Percentiles rank a stretch among this genome's conserved stretches.
These are phyloP conservation scores for Cettia cetti DNA, from an alignment of 2,113 vertebrate species.

Conservation along the genomic window DNA sequence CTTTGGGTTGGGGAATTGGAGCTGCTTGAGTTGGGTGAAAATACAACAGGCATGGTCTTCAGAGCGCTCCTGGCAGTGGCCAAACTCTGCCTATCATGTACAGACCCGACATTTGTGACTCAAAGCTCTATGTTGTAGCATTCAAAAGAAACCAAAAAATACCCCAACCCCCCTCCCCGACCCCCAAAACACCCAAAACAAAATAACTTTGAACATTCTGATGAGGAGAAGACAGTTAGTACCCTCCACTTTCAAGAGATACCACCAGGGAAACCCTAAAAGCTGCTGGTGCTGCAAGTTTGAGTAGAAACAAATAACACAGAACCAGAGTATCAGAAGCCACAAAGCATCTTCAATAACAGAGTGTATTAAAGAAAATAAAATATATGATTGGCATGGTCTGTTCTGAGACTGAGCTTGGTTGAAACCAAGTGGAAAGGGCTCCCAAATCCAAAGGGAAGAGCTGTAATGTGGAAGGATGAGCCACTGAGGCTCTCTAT, in stretches of 20 bases:
- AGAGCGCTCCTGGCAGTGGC: accelerated
- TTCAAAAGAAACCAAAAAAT: neutral
- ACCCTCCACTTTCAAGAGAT: constrained; percentile 45
- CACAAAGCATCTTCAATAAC: constrained; percentile 46
- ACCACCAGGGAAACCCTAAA: constrained; percentile 54
- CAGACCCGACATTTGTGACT: neutral
- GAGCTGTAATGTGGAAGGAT: neutral
- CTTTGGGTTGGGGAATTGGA: neutral
- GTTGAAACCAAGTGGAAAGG: neutral
- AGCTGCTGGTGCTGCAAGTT: constrained; percentile 57
- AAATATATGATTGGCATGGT: constrained; percentile 75
- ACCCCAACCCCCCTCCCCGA: too few species aligned
- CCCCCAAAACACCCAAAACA: neutral
- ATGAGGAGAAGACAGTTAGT: constrained; percentile 59
- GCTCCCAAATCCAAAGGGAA: neutral
- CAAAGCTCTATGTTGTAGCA: constrained; percentile 13
- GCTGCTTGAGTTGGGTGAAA: neutral
- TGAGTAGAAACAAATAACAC: constrained; percentile 44
- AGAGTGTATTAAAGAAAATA: neutral
- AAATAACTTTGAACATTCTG: constrained; percentile 10
- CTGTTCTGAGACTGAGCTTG: constrained; percentile 4
- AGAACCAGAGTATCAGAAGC: constrained; percentile 55
- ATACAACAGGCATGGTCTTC: neutral
- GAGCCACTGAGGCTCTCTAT: neutral
- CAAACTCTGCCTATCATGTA: neutral